Evolutionary conservation across 2,113 vertebrate genomes (phyloP), one percentile per base, ranked within the genome.

Genomic region (Epinephelus fuscoguttatus): DNA sequence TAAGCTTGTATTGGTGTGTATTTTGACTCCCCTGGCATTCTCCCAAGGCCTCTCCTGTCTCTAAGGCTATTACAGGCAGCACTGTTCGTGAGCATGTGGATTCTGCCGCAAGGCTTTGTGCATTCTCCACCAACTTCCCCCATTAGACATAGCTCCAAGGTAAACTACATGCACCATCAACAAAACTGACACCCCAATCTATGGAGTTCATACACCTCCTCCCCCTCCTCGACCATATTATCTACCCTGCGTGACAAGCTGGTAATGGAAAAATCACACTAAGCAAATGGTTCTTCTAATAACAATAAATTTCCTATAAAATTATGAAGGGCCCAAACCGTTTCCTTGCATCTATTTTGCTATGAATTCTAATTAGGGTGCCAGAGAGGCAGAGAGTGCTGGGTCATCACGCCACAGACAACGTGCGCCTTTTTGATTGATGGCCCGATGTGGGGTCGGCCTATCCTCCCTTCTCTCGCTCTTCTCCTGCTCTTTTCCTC

Each of bases 251-350:
- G 95, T 99, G 97, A 99, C 97, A 99, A 97, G 97, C 94, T 94
- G 95, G 97, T 99, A 98, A 99, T 98, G 97, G 98, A 98, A 99
- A 99, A 98, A 98, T 97, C 97, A 99, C 97, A 97, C 97, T 97
- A 98, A 99, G 98, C 97, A 99, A 99, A 99, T 99, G 97, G 97
- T 96, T 99, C 96, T 96, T 97, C 97, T 99, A 99, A 99, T 99
- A 99, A 99, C 97, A 98, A 99, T 99, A 98, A 97, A 99, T 99
- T 98, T 97, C 96, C 96, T 97, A 96, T 96, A 98, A 98, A 98
- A 98, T 98, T 98, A 99, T 97, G 97, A 97, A 96, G 96, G 96
- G 69, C 96, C 97, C 96, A 96, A 96, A 97, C 96, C 17, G 96
- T 97, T 98, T 98, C 97, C 98, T 97, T 96, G 97, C 96, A 98